These are phyloP conservation scores for Rattus norvegicus DNA, from an alignment of 2,113 vertebrate species.

Conservation along the genomic window GRCr8 NC_086019.1:185075001-185075500, in stretches of 20 bases:
- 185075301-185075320: constrained; percentile 8
- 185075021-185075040: not conserved
- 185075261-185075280: constrained; percentile 85
- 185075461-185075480: constrained; percentile 72
- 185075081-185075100: not conserved
- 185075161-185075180: constrained; percentile 2
- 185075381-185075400: constrained; percentile 85
- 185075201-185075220: constrained; percentile 27
- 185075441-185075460: constrained; percentile 61
- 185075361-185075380: constrained; percentile 88
- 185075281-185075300: constrained; percentile 59
- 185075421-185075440: constrained; percentile 51
- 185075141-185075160: not conserved
- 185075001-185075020: not conserved
- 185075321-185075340: constrained; percentile 51
- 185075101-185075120: not conserved
- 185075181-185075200: constrained; percentile 45
- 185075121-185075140: not conserved
- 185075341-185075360: constrained; percentile 87
- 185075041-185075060: not conserved
- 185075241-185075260: constrained; percentile 85
- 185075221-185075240: constrained; percentile 87
- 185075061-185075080: not conserved
- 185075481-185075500: constrained; percentile 81
- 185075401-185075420: constrained; percentile 51